Conservation (phyloP, 2,113 vertebrate species). For the Parus major region DNA sequence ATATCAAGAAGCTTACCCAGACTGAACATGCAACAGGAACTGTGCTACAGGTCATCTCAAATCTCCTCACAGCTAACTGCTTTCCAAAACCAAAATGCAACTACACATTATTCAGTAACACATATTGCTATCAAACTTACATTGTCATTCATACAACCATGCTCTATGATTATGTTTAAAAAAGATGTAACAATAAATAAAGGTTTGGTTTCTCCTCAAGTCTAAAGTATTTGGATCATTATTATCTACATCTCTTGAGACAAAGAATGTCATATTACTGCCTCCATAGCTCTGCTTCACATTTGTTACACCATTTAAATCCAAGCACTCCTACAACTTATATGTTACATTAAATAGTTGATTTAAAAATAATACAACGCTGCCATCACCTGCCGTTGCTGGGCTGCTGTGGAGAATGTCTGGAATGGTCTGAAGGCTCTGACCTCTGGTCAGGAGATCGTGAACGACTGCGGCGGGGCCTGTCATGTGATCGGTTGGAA, state of each 20-base stretch:
- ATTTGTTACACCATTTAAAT: not conserved
- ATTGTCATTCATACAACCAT: not conserved
- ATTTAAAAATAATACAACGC: slow-evolving; percentile 46
- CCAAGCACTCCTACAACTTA: not conserved
- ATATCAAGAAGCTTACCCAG: not conserved
- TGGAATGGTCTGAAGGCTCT: slow-evolving; percentile 94
- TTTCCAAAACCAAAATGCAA: not conserved
- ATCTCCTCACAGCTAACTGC: not conserved
- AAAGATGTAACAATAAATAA: not conserved
- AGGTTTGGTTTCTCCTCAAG: not conserved
- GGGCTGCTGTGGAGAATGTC: slow-evolving; percentile 94
- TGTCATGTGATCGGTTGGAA: slow-evolving; percentile 95
- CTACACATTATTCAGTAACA: not conserved
- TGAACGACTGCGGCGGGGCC: slow-evolving; percentile 89
- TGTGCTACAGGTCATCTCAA: not conserved
- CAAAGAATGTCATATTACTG: not conserved
- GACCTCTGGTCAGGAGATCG: slow-evolving; percentile 94
- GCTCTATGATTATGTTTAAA: not conserved
- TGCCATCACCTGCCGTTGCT: slow-evolving; percentile 91
- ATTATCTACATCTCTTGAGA: not conserved
- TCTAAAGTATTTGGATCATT: not conserved
- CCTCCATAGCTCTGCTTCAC: not conserved
- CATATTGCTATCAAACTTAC: not conserved
- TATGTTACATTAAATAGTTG: not conserved
- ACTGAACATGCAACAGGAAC: not conserved